Evolutionary conservation across 2,888 invertebrate species (phyloP).

Genomic region (Hyppa rectilinea): DNA sequence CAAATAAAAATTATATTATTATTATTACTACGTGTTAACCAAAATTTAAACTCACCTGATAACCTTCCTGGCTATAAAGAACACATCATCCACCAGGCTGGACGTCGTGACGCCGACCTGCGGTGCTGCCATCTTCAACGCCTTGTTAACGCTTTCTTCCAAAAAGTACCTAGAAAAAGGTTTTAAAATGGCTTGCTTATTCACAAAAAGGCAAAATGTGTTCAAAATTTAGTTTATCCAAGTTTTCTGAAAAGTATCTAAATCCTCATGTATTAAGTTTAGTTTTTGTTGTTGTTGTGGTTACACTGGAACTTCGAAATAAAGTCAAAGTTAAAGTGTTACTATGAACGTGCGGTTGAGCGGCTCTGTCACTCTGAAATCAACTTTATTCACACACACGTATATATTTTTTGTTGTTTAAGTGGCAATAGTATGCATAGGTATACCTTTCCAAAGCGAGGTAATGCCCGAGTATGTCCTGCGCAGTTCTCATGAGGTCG

Average conservation of each 20-base stretch:
- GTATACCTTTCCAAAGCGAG: conserved; percentile 95
- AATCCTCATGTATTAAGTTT: neutral
- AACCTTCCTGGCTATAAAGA: conserved; percentile 98
- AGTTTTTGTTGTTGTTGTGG: neutral
- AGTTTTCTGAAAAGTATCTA: neutral
- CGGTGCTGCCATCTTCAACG: conserved; percentile 94
- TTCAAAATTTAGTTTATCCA: neutral
- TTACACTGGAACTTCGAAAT: neutral
- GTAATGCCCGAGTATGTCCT: conserved; percentile 96
- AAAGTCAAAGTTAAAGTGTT: neutral
- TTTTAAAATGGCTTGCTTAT: neutral
- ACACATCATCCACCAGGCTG: conserved; percentile 99
- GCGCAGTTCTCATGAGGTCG: conserved; percentile 94
- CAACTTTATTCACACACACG: neutral
- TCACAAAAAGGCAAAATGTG: neutral
- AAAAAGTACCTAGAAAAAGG: conserved; percentile 93
- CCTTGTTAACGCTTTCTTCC: conserved; percentile 98
- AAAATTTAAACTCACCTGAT: conserved; percentile 91
- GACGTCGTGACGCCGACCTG: conserved; percentile 95
- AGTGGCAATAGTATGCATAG: neutral
- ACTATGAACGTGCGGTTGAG: neutral
- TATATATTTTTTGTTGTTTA: neutral
- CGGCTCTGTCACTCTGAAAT: neutral
- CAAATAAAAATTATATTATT: too few relatives aligned
- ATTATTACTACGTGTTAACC: too few relatives aligned